phyloP scores from a whole-genome alignment of 2,797 vertebrate species.

The Typhlichthys subterraneus region DNA sequence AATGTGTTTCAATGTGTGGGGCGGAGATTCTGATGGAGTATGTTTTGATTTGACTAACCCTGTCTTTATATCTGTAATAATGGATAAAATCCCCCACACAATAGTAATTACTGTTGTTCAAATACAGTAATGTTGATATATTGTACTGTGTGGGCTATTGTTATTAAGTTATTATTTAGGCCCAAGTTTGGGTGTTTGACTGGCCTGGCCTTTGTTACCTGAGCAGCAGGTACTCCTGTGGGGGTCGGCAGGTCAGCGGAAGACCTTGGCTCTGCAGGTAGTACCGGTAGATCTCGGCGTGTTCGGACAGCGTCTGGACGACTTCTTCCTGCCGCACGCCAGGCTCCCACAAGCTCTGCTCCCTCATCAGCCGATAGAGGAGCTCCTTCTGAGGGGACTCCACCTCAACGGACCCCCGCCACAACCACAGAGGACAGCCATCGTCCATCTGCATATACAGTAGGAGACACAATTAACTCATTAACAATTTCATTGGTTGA shows the following conservation, averaged over 20 bases:
- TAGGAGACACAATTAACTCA: not conserved
- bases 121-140: too few species aligned
- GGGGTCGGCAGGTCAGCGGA: conserved; percentile 51
- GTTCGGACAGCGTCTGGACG: conserved; percentile 70
- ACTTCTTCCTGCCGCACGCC: conserved; percentile 62
- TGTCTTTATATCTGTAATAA: too few species aligned
- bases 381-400: conserved; percentile 70
- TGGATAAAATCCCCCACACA: too few species aligned
- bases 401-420: conserved; percentile 74
- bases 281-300: conserved; percentile 77
- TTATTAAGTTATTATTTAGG: too few species aligned
- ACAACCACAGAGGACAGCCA: conserved; percentile 67
- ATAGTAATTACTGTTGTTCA: too few species aligned
- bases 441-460: conserved; percentile 69
- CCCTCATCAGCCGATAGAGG: conserved; percentile 73
- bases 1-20: too few species aligned
- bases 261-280: conserved; percentile 49
- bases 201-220: conserved; percentile 67
- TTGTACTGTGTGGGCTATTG: too few species aligned
- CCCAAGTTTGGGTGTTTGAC: too few species aligned
- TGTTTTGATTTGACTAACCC: too few species aligned
- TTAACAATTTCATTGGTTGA: too few species aligned
- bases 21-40: too few species aligned
- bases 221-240: conserved; percentile 76
- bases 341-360: conserved; percentile 74